Evolutionary conservation across 2,888 invertebrate species (phyloP).

Genomic region (Pyrrhia umbra): DNA sequence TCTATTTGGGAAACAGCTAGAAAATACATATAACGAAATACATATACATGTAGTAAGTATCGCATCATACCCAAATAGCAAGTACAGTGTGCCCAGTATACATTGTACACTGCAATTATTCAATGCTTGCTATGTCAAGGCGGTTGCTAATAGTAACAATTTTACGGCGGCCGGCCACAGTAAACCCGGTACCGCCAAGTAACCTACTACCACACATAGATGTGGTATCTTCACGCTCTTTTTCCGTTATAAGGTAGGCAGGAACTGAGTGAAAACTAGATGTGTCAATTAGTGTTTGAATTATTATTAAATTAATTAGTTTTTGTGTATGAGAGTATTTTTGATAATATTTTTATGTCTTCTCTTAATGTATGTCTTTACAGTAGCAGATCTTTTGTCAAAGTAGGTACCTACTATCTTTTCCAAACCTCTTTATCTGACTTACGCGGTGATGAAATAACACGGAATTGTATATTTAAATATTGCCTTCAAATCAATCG

Average conservation of each 20-base stretch:
- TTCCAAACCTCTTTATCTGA: no score
- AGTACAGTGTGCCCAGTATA: constrained; percentile 2
- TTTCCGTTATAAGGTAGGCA: constrained; percentile 62
- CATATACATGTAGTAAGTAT: no score
- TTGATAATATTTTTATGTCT: no score
- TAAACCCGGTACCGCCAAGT: constrained; percentile 53
- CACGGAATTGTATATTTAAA: no score
- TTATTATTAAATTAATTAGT: background rate
- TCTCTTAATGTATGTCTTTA: no score
- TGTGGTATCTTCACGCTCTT: constrained; percentile 67
- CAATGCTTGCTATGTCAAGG: constrained; percentile 60
- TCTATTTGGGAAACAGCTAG: no score
- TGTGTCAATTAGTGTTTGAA: constrained; percentile 13
- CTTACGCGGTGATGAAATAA: no score
- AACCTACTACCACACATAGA: constrained; percentile 71
- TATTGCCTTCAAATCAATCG: no score
- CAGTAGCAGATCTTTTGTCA: no score
- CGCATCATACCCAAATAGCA: background rate
- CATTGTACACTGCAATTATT: constrained; percentile 34
- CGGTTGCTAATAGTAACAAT: constrained; percentile 57
- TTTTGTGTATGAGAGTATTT: no score
- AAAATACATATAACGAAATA: no score
- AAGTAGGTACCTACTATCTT: no score
- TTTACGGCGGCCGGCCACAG: constrained; percentile 60
- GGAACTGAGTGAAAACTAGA: constrained; percentile 19